Percentiles rank a stretch among this genome's conserved stretches.
These are phyloP conservation scores for Sakesphorus luctuosus DNA, from an alignment of 2,113 vertebrate genomes.

Conservation along the genomic window DNA sequence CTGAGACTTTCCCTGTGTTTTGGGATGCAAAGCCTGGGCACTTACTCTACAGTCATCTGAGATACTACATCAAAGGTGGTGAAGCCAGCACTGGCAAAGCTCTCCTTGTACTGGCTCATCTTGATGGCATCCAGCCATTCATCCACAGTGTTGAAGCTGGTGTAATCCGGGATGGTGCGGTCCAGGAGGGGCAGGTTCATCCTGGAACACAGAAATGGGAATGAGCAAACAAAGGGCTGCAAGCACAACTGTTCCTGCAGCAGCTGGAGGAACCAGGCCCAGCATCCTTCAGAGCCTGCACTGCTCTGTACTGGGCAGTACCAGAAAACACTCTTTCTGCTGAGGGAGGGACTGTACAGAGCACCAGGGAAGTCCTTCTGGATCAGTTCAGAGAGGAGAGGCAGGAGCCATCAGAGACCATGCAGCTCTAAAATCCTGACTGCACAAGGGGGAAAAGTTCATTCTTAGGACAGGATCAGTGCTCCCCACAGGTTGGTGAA, in stretches of 20 bases:
- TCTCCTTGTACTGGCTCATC: slow-evolving; percentile 98
- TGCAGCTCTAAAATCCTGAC: background rate
- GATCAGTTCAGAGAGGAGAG: background rate
- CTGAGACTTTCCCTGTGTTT: background rate
- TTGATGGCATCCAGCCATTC: slow-evolving; percentile 98
- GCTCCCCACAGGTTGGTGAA: background rate
- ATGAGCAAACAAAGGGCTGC: background rate
- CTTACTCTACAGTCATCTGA: slow-evolving; percentile 97
- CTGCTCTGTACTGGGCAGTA: accelerated
- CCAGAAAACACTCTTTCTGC: background rate
- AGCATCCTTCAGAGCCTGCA: background rate
- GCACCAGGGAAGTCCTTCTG: background rate
- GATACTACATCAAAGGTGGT: slow-evolving; percentile 91
- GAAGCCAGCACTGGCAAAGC: slow-evolving; percentile 89
- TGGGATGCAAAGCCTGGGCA: slow-evolving; percentile 21
- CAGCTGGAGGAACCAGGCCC: background rate
- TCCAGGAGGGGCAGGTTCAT: slow-evolving; percentile 92
- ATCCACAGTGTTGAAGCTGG: slow-evolving; percentile 91
- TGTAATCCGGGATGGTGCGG: slow-evolving; percentile 93
- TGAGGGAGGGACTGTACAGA: background rate
- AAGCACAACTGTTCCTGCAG: background rate
- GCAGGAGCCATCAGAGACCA: background rate
- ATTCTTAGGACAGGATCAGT: accelerated
- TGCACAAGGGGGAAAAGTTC: background rate
- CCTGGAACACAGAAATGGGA: slow-evolving; percentile 68